Conservation (phyloP, 1,140 invertebrate species). For the Scaptomyza hsui region DNA sequence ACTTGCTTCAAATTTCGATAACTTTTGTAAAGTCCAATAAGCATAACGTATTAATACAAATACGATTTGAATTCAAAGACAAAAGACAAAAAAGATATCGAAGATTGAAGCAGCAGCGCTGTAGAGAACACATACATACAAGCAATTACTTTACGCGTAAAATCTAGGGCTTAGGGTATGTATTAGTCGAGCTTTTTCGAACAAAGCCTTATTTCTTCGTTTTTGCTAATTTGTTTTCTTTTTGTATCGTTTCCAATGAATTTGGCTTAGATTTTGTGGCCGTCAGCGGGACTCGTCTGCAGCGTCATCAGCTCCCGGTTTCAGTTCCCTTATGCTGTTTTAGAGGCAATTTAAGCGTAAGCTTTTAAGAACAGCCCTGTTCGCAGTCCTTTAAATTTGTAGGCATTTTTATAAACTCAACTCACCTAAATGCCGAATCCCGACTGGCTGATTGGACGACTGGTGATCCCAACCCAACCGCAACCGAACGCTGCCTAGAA, state of each 20-base stretch:
- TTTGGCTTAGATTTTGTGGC: constrained; percentile 67
- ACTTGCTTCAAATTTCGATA: no score
- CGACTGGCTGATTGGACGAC: not conserved
- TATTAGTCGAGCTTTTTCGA: no score
- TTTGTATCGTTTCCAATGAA: constrained; percentile 73
- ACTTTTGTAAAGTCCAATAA: no score
- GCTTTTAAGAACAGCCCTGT: constrained; percentile 77
- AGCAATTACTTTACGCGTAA: no score
- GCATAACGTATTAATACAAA: no score
- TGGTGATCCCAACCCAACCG: not conserved
- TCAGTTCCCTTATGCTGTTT: constrained; percentile 20
- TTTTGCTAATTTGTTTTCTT: constrained; percentile 28
- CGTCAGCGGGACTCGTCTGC: constrained; percentile 5
- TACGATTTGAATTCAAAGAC: no score
- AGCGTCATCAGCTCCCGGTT: constrained; percentile 43
- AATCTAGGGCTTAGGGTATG: no score
- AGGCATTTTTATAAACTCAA: constrained; percentile 58
- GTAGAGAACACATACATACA: no score
- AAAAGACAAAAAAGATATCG: no score
- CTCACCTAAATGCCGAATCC: constrained; percentile 21
- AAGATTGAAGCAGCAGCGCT: no score
- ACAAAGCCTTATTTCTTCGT: not conserved
- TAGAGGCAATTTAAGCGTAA: constrained; percentile 76
- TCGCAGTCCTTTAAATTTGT: constrained; percentile 77
- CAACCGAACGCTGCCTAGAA: constrained; percentile 44